These are phyloP conservation scores for Borostomias antarcticus DNA, from an alignment of 2,797 vertebrate genomes.

Conservation along the genomic window DNA sequence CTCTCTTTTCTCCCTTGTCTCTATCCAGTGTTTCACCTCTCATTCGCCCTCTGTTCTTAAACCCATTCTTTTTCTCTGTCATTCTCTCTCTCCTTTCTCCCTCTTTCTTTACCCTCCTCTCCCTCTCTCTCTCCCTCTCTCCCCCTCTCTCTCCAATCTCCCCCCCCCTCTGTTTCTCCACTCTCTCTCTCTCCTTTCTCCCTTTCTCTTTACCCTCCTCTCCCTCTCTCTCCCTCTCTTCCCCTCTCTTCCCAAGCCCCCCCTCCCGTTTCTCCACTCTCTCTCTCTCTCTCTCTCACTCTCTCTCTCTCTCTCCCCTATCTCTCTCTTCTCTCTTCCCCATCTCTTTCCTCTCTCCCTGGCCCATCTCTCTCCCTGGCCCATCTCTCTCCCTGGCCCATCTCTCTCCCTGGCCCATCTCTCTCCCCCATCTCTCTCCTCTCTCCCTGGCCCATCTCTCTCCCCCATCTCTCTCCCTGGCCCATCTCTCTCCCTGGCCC, in stretches of 20 bases:
- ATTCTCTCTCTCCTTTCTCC: constrained; percentile 12
- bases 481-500: constrained; percentile 87
- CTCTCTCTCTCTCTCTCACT: constrained; percentile 42
- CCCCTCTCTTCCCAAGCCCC: too few relatives aligned
- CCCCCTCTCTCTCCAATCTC: constrained; percentile 19
- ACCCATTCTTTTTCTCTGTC: constrained; percentile 14
- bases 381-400: constrained; percentile 79
- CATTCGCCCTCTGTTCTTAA: background rate
- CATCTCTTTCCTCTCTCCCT: constrained; percentile 42
- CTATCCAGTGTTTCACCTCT: background rate
- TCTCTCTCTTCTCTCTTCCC: constrained; percentile 19
- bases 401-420: constrained; percentile 78
- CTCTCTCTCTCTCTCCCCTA: constrained; percentile 40
- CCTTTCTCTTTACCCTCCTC: constrained; percentile 62
- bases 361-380: constrained; percentile 31
- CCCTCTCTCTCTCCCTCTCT: constrained; percentile 1
- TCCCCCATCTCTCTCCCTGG: constrained; percentile 72
- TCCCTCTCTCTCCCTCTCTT: constrained; percentile 31
- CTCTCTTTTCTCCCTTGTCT: constrained; percentile 32
- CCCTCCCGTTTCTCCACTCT: too few relatives aligned
- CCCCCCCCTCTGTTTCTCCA: constrained; percentile 52
- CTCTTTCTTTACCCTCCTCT: constrained; percentile 11
- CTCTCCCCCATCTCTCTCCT: constrained; percentile 31
- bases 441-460: constrained; percentile 85
- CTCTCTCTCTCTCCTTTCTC: constrained; percentile 57